Evolutionary conservation across 37 sponge, comb jelly and placozoan genomes (phyloP).

Genomic region (Lycopodina hypogea): DNA sequence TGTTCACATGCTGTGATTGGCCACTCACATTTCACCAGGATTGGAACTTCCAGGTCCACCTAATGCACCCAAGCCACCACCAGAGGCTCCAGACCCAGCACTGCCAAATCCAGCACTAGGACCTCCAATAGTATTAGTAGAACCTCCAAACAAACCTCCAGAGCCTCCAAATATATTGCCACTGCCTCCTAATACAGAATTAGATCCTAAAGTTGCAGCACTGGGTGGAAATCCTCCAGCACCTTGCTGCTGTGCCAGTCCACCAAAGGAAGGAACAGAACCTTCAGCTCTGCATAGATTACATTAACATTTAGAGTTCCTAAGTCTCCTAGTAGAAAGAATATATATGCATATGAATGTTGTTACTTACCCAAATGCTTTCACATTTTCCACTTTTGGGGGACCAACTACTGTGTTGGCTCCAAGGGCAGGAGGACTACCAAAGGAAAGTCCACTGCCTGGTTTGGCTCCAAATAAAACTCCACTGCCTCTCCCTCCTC

Average conservation of each 20-base stretch:
- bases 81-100: too few relatives aligned
- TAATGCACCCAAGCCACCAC: too few relatives aligned
- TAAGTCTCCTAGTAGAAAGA: background rate
- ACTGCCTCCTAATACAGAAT: too few relatives aligned
- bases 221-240: background rate
- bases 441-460: slow-evolving; percentile 15
- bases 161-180: too few relatives aligned
- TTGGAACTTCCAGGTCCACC: too few relatives aligned
- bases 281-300: background rate
- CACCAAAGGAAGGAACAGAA: slow-evolving; percentile 1
- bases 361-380: background rate
- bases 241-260: slow-evolving; percentile 23
- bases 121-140: too few relatives aligned
- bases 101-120: too few relatives aligned
- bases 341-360: background rate
- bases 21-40: too few relatives aligned
- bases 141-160: too few relatives aligned
- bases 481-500: background rate
- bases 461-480: background rate
- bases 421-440: slow-evolving; percentile 1
- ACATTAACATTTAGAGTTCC: background rate
- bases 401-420: background rate
- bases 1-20: too few relatives aligned
- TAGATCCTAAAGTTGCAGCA: too few relatives aligned
- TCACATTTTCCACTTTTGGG: background rate